Base-by-base conservation (phyloP, 2,888 invertebrate species). In the Perizoma affinitatum region DNA sequence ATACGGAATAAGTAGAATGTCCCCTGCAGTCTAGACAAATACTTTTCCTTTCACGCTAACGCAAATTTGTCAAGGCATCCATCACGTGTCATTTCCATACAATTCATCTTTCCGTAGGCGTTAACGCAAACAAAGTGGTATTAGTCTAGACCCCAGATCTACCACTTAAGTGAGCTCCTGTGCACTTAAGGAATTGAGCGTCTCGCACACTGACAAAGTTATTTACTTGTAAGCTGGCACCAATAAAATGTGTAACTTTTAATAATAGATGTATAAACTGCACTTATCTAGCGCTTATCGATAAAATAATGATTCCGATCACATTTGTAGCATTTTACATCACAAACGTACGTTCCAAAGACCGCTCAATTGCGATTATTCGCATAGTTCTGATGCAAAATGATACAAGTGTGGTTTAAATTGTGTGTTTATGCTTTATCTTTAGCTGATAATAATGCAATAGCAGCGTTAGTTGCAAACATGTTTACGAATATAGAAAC, bases 151-250 rank as follows among this genome's bases (percentile, higher is more conserved):
- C n/a, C 42, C 5, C 42, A 42, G 42, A 42, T 4, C 9, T 7
- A 0, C 40, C 42, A 10, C 5, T 4, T 42, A 10, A 42, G 5
- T n/a, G n/a, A 5, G 5, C 4, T 42, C 8, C 6, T 10, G 11
- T 6, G 11, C 44, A 2, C 44, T 44, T 22, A 22, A 44, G 11
- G 34, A 54, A 54, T 57, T 52, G 46, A 45, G 22, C 44, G 45
- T 54, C 49, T 53, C 10, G 44, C 43, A 44, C 53, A 49, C 44
- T 54, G 58, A 53, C 47, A 55, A 43, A 36, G 22, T 49, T 36
- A 35, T 48, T 7, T 35, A 7, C 36, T 9, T 34, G 11, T 42
- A 34, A n/a, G 9, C 43, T 9, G n/a, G 49, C 49, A 49, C 38
- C 22, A 22, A 22, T 22, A 22, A 22, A 22, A 22, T 2, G 22